Evolutionary conservation across 2,797 vertebrate species (phyloP).

Genomic region (Syndactyla subalaris): DNA sequence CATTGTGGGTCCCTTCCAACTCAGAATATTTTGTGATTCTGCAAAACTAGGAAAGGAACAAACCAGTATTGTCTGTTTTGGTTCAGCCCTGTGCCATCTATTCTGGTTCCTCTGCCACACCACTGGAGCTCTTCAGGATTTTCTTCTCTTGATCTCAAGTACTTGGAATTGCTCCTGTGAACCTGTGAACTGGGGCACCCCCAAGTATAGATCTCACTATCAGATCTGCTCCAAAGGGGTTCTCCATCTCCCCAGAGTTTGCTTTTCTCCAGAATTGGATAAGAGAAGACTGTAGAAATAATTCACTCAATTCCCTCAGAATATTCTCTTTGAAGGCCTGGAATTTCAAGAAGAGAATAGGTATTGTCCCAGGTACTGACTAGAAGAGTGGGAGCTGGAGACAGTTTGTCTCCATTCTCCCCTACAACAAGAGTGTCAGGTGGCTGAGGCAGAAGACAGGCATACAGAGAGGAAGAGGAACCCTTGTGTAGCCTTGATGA

Average conservation of each 20-base stretch:
- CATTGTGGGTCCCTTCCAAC: not conserved
- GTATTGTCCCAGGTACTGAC: not conserved
- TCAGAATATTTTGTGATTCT: not conserved
- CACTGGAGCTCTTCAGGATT: not conserved
- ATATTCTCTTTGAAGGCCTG: not conserved
- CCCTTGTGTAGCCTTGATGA: not conserved
- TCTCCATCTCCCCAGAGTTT: not conserved
- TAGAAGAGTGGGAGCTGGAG: not conserved
- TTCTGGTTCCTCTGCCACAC: not conserved
- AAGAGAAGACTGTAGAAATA: not conserved
- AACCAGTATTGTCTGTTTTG: not conserved
- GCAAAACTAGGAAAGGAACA: not conserved
- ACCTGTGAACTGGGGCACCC: not conserved
- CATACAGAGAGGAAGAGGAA: not conserved
- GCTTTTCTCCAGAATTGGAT: not conserved
- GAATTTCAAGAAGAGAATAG: not conserved
- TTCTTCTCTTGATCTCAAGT: not conserved
- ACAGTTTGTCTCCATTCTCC: not conserved
- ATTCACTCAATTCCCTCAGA: not conserved
- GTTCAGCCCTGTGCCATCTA: not conserved
- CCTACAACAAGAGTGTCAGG: not conserved
- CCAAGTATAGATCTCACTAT: not conserved
- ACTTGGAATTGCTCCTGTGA: not conserved
- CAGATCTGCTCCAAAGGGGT: not conserved
- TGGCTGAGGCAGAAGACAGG: not conserved